A percentile compares a stretch with the other conserved stretches of the same genome.
These are phyloP conservation scores for Choreutis nemorana DNA, from an alignment of 2,888 invertebrate genomes.

Conservation along the genomic window DNA sequence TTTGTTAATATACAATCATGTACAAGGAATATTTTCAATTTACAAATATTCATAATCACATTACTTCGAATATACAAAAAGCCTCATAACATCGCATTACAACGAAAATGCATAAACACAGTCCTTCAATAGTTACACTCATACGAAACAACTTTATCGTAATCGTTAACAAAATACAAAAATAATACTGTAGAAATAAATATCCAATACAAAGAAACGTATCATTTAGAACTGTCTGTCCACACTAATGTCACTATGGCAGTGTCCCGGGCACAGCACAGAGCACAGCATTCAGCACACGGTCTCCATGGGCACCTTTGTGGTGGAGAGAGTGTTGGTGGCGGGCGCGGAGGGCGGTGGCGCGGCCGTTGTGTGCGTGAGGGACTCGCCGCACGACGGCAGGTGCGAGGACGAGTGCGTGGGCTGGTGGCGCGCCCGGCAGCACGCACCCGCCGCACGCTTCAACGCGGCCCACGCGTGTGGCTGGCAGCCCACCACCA, in stretches of 20 bases:
- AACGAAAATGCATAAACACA: too few relatives aligned
- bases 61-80: too few relatives aligned
- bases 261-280: background rate
- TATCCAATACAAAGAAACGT: constrained; percentile 26
- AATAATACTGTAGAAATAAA: constrained; percentile 58
- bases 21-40: too few relatives aligned
- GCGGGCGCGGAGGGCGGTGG: constrained; percentile 72
- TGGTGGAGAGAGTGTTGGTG: constrained; percentile 58
- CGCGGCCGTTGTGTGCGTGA: constrained; percentile 74
- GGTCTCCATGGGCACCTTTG: constrained; percentile 69
- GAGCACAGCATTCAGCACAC: constrained; percentile 51
- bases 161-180: constrained; percentile 40
- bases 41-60: too few relatives aligned
- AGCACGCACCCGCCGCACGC: constrained; percentile 30
- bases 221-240: constrained; percentile 18
- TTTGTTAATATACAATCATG: too few relatives aligned
- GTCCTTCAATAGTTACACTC: constrained; percentile 3
- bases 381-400: constrained; percentile 82
- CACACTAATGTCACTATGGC: background rate
- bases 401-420: constrained; percentile 82
- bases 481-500: constrained; percentile 89
- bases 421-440: constrained; percentile 68
- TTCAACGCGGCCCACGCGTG: constrained; percentile 69
- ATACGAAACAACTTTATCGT: constrained; percentile 17
- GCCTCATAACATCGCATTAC: too few relatives aligned